Evolutionary conservation across 1,140 invertebrate genomes (phyloP).

Genomic region (Aphidius gifuensis): DNA sequence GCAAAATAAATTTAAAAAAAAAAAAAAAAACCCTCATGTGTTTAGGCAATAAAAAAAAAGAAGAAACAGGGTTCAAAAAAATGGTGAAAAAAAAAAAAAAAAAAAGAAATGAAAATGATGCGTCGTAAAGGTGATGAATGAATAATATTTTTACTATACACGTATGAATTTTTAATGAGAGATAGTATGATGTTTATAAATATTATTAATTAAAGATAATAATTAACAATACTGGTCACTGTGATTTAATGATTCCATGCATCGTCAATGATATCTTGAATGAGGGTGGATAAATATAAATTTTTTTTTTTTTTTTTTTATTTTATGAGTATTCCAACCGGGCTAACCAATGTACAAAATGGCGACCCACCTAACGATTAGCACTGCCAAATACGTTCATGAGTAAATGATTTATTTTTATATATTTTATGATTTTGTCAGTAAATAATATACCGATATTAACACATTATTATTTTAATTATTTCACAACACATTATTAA

Average conservation of each 20-base stretch:
- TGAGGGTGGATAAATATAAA: conserved; percentile 34
- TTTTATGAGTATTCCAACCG: conserved; percentile 45
- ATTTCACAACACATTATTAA: conserved; percentile 7
- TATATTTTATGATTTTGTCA: background rate
- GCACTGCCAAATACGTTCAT: conserved; percentile 35
- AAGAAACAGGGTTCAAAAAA: no score
- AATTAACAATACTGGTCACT: conserved; percentile 22
- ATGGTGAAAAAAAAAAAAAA: no score
- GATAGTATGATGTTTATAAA: no score
- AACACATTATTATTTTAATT: no score
- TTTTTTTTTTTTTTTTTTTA: conserved; percentile 31
- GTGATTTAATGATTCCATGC: conserved; percentile 34
- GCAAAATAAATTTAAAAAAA: no score
- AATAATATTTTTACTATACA: no score
- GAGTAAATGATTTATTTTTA: conserved; percentile 13
- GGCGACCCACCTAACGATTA: conserved; percentile 51
- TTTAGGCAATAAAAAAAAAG: no score
- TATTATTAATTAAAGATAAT: no score
- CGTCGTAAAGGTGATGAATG: no score
- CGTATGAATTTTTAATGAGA: no score
- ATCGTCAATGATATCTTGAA: conserved; percentile 33
- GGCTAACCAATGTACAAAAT: conserved; percentile 51
- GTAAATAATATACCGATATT: background rate
- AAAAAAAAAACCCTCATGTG: no score
- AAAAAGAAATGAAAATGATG: no score